Percentiles rank a stretch among this genome's conserved stretches.
Evolutionary conservation across 2,888 invertebrate species (phyloP).

Genomic region (Parnassius orleans): DNA sequence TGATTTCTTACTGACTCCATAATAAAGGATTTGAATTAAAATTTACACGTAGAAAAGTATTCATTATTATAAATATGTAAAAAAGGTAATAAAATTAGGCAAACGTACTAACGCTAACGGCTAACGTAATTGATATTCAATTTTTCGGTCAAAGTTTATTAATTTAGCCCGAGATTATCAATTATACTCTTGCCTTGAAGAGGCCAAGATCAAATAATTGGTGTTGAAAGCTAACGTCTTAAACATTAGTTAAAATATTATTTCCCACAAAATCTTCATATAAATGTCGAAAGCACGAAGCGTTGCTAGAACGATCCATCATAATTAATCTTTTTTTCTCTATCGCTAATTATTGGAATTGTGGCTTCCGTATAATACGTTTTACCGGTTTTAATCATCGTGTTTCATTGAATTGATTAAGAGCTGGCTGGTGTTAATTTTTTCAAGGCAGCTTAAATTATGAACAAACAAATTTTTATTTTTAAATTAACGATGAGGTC

Average conservation of each 20-base stretch:
- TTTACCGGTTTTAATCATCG: conserved; percentile 60
- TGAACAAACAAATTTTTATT: background rate
- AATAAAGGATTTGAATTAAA: too few species aligned
- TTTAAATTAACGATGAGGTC: background rate
- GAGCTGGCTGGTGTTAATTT: conserved; percentile 22
- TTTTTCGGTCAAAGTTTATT: too few species aligned
- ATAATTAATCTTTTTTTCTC: conserved; percentile 61
- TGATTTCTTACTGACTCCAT: too few species aligned
- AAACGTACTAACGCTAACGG: too few species aligned
- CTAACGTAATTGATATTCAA: too few species aligned
- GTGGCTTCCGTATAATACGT: conserved; percentile 62
- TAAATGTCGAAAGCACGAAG: conserved; percentile 47
- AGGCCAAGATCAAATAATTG: too few species aligned
- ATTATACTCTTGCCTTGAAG: too few species aligned
- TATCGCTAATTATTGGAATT: conserved; percentile 48
- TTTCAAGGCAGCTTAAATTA: conserved; percentile 1
- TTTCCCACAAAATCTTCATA: conserved; percentile 22
- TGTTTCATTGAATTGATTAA: conserved; percentile 62
- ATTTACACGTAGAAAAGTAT: too few species aligned
- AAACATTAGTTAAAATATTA: background rate
- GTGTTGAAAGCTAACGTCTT: too few species aligned
- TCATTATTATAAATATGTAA: too few species aligned
- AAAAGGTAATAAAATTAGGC: too few species aligned
- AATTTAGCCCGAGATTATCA: too few species aligned
- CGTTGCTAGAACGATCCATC: conserved; percentile 58